A percentile compares a stretch with the other conserved stretches of the same genome.
phyloP scores from a whole-genome alignment of 1,140 invertebrate species.

The Eulimnadia texana region DNA sequence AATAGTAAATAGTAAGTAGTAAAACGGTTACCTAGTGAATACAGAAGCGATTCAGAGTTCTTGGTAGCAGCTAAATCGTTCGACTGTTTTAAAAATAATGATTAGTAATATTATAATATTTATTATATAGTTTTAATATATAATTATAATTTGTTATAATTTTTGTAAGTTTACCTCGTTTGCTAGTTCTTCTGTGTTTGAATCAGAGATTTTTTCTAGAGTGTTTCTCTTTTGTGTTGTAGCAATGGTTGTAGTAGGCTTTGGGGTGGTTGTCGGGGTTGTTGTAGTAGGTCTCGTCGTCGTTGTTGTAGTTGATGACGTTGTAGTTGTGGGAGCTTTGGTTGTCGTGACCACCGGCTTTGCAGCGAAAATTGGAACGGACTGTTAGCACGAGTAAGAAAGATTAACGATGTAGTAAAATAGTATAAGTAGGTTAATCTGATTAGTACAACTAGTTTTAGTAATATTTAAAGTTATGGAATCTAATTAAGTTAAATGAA shows the following conservation, averaged over 20 bases:
- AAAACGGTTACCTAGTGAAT: background rate
- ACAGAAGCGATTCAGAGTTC: background rate
- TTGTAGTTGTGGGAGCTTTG: constrained; percentile 3
- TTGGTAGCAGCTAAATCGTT: background rate
- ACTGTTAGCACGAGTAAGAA: too few species aligned
- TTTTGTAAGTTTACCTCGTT: background rate
- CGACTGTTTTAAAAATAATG: too few species aligned
- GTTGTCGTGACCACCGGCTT: constrained; percentile 13
- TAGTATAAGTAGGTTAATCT: too few species aligned
- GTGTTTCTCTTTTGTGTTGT: background rate
- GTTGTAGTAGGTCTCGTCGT: constrained; percentile 11
- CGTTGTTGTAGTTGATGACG: constrained; percentile 10
- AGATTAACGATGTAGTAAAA: too few species aligned
- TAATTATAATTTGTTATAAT: too few species aligned
- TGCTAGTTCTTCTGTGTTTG: constrained; percentile 16
- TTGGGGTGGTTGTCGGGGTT: constrained; percentile 2
- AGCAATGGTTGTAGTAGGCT: background rate
- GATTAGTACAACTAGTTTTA: too few species aligned
- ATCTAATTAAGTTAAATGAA: too few species aligned
- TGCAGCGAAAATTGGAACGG: too few species aligned
- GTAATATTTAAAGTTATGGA: too few species aligned
- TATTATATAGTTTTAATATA: too few species aligned
- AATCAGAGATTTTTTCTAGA: background rate
- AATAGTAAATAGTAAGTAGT: too few species aligned
- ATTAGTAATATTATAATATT: too few species aligned